Conservation (phyloP, 2,797 vertebrate genomes). For the Cossypha dichroa region DNA sequence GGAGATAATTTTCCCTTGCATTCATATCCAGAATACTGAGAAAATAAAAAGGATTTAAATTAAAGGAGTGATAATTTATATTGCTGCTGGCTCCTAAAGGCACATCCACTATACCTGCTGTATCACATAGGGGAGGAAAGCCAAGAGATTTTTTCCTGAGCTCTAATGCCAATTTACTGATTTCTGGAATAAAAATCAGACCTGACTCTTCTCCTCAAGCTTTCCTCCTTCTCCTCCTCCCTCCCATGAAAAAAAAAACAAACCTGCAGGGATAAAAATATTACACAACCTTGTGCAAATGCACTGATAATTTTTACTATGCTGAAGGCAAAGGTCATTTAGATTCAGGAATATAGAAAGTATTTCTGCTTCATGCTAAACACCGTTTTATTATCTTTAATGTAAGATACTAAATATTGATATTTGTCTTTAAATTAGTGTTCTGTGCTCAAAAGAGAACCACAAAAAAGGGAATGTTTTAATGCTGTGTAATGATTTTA, state of each 20-base stretch:
- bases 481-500: neutral
- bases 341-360: neutral
- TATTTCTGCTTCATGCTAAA: neutral
- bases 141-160: neutral
- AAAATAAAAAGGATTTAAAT: neutral
- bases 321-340: neutral
- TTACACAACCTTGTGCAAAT: neutral
- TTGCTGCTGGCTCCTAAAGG: neutral
- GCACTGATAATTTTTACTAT: neutral
- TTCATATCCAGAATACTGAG: neutral
- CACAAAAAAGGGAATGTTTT: neutral
- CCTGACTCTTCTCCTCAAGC: neutral
- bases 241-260: neutral
- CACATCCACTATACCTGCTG: neutral
- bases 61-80: neutral
- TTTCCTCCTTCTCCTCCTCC: neutral
- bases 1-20: neutral
- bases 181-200: constrained; percentile 11
- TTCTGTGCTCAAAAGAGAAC: neutral
- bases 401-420: neutral
- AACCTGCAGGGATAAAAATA: neutral
- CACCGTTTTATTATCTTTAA: neutral
- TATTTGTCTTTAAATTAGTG: neutral
- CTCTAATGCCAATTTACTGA: neutral
- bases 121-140: neutral